phyloP scores from a whole-genome alignment of 2,797 vertebrate genomes.

The Lagocephalus sceleratus region DNA sequence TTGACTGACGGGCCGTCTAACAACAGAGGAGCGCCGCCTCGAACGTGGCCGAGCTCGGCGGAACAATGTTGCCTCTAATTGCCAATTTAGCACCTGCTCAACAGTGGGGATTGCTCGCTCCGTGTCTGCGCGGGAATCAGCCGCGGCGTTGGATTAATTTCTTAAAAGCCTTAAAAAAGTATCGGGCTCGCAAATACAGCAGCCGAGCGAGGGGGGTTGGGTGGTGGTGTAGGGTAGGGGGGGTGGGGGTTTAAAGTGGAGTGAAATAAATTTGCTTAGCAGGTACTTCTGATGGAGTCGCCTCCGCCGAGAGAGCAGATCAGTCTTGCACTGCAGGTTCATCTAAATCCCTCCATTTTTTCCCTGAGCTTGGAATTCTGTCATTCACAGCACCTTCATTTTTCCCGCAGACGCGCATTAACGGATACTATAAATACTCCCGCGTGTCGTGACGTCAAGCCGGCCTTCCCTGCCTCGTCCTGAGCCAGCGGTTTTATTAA shows the following conservation, averaged over 20 bases:
- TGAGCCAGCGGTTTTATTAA: too few species aligned
- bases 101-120: slow-evolving; percentile 44
- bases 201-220: slow-evolving; percentile 43
- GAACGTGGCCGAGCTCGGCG: slow-evolving; percentile 45
- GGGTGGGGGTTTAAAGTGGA: slow-evolving; percentile 44
- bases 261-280: slow-evolving; percentile 67
- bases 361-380: slow-evolving; percentile 34
- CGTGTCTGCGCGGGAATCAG: slow-evolving; percentile 44
- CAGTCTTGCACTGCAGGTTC: slow-evolving; percentile 52
- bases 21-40: slow-evolving; percentile 45
- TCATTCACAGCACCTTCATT: slow-evolving; percentile 47
- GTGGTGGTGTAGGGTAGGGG: slow-evolving; percentile 10
- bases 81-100: slow-evolving; percentile 67
- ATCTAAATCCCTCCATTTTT: slow-evolving; percentile 43
- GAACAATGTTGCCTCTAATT: slow-evolving; percentile 65
- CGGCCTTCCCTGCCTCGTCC: not conserved
- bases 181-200: slow-evolving; percentile 56
- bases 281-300: slow-evolving; percentile 55
- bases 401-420: slow-evolving; percentile 37
- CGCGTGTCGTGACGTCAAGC: slow-evolving; percentile 1
- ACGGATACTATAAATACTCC: slow-evolving; percentile 32
- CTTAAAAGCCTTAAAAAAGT: slow-evolving; percentile 59
- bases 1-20: slow-evolving; percentile 64
- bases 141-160: slow-evolving; percentile 63
- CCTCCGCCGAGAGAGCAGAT: slow-evolving; percentile 54